These are phyloP conservation scores for Cybosia mesomella DNA, from an alignment of 2,888 invertebrate genomes.

Conservation along the genomic window DNA sequence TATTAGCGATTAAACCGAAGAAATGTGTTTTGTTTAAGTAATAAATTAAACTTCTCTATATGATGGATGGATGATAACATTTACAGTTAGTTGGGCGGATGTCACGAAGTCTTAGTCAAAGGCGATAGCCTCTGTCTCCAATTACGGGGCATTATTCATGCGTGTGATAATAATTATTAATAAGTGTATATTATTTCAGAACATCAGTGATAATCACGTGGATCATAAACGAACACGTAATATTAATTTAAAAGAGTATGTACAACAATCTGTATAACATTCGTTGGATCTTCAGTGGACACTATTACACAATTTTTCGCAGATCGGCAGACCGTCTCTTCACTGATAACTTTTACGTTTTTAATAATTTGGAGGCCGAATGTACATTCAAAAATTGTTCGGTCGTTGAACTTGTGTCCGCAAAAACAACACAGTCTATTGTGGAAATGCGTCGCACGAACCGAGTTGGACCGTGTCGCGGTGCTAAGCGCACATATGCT, in stretches of 20 bases:
- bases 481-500: slow-evolving; percentile 50
- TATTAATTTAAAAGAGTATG: neutral
- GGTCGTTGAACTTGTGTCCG: slow-evolving; percentile 70
- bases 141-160: slow-evolving; percentile 81
- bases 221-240: slow-evolving; percentile 13
- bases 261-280: neutral
- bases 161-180: slow-evolving; percentile 80
- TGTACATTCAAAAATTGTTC: slow-evolving; percentile 67
- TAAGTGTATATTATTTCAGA: slow-evolving; percentile 55
- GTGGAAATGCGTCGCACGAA: slow-evolving; percentile 71
- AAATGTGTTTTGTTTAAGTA: slow-evolving; percentile 29
- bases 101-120: slow-evolving; percentile 80
- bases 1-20: slow-evolving; percentile 29
- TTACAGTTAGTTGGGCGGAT: slow-evolving; percentile 77
- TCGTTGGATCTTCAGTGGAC: slow-evolving; percentile 2
- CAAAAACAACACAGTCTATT: slow-evolving; percentile 77
- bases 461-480: slow-evolving; percentile 48
- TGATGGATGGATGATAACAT: slow-evolving; percentile 53
- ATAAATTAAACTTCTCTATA: slow-evolving; percentile 43
- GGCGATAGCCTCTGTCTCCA: slow-evolving; percentile 80
- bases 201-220: slow-evolving; percentile 25
- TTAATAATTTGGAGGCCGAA: slow-evolving; percentile 62
- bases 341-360: slow-evolving; percentile 46
- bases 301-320: slow-evolving; percentile 15
- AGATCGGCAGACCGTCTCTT: slow-evolving; percentile 28